Base-by-base conservation (phyloP, 1,140 invertebrate genomes). In the Drosophila sulfurigaster region DNA sequence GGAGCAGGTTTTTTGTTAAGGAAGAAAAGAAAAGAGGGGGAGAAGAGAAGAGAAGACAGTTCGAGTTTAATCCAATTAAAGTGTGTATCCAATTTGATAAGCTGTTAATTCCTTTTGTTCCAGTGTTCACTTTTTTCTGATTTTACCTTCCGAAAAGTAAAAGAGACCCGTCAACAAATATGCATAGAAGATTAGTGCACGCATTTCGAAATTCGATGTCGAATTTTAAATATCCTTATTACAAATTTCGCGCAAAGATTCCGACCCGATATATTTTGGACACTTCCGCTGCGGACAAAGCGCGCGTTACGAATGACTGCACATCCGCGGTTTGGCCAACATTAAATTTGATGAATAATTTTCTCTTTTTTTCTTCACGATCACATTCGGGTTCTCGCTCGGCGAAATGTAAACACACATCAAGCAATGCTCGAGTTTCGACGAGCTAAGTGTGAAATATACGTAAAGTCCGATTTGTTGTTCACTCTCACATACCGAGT, bases 101-200 rank as follows among this genome's bases (percentile, higher is more conserved):
- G 20, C 20, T 25, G 20, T 25, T 25, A 25, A 25, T 25, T 48
- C 16, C 13, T 20, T 38, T 52, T 3, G 15, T 43, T 16, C 43
- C 30, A 38, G n/a, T 35, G 7, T 32, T 28, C 20, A 62, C 32
- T 5, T 63, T 52, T 20, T 25, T 25, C 20, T 16, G 10, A 3
- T 38, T 38, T 43, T 89, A 92, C 82, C 89, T 91, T 92, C 85
- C 52, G 86, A 92, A 74, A 89, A 92, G 75, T 91, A 82, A 79
- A 91, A 89, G 57, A 86, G 62, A 48, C 78, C 63, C 28, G 75
- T 73, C 25, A 88, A 28, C 2, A 92, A 32, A 16, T 74, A 64
- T 49, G 67, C 76, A 46, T 76, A 92, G 13, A 91, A 54, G 32
- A 82, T 38, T 28, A 79, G 58, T 43, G 64, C 70, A 63, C 83